Evolutionary conservation across 2,113 vertebrate species (phyloP).

Genomic region (Cochlearius cochlearius): DNA sequence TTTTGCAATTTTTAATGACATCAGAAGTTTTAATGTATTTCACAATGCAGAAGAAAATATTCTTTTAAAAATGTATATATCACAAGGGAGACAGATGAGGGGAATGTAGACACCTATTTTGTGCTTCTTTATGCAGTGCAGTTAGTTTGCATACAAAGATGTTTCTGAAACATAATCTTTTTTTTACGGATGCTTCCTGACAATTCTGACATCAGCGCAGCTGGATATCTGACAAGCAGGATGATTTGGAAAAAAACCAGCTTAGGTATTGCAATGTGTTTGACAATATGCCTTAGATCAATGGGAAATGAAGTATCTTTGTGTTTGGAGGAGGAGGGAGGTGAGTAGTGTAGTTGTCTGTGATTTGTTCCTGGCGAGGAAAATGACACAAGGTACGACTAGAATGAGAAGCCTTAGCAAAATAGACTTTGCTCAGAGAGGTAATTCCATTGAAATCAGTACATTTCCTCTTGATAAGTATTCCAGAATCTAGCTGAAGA

Average conservation of each 20-base stretch:
- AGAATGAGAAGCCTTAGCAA: neutral
- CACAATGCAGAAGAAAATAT: neutral
- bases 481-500: neutral
- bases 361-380: neutral
- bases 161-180: neutral
- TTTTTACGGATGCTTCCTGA: neutral
- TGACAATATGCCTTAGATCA: neutral
- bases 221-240: neutral
- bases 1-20: neutral
- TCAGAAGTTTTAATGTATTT: neutral
- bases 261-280: neutral
- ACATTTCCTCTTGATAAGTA: neutral
- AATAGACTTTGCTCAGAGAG: neutral
- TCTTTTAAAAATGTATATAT: neutral
- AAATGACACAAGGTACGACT: neutral
- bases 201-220: neutral
- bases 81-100: neutral
- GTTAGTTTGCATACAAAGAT: neutral
- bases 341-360: neutral
- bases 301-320: neutral
- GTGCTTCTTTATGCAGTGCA: neutral
- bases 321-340: neutral
- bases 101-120: neutral
- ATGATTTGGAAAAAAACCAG: neutral
- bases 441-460: neutral